Percentiles rank a stretch among this genome's conserved stretches.
These are phyloP conservation scores for Carassius carassius DNA, from an alignment of 2,113 vertebrate species.

Conservation along the genomic window DNA sequence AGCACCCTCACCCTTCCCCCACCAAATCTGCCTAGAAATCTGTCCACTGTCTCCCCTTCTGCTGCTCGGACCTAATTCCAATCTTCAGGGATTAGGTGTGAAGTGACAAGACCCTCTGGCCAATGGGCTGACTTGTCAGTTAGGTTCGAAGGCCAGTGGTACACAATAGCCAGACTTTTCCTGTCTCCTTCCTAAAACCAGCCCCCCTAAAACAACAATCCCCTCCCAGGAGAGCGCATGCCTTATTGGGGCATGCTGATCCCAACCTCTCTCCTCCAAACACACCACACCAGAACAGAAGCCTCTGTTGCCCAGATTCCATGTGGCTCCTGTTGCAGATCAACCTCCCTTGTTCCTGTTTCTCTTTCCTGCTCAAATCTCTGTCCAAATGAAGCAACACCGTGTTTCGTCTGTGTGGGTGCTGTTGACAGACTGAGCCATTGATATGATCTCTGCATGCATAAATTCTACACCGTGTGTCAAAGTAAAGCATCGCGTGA, in stretches of 20 bases:
- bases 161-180: slow-evolving; percentile 80
- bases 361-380: slow-evolving; percentile 72
- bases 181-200: slow-evolving; percentile 69
- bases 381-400: slow-evolving; percentile 61
- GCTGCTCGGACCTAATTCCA: slow-evolving; percentile 59
- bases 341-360: slow-evolving; percentile 66
- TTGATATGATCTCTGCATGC: slow-evolving; percentile 21
- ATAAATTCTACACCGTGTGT: slow-evolving; percentile 25
- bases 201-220: slow-evolving; percentile 58
- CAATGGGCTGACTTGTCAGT: slow-evolving; percentile 78
- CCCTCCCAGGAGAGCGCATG: slow-evolving; percentile 65
- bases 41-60: slow-evolving; percentile 48
- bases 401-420: slow-evolving; percentile 49
- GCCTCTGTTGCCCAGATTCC: slow-evolving; percentile 48
- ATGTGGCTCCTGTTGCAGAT: slow-evolving; percentile 53
- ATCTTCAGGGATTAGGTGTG: slow-evolving; percentile 80
- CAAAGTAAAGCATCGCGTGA: neutral
- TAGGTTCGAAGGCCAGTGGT: slow-evolving; percentile 76
- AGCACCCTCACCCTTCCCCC: slow-evolving; percentile 57
- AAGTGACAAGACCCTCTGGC: slow-evolving; percentile 79
- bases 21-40: slow-evolving; percentile 67
- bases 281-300: slow-evolving; percentile 63
- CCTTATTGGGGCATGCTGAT: slow-evolving; percentile 59
- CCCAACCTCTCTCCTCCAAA: slow-evolving; percentile 58
- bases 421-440: slow-evolving; percentile 33